Evolutionary conservation across 2,888 invertebrate genomes (phyloP), one percentile per base, ranked within the genome.

Genomic region (Fissipunctia ypsillon): DNA sequence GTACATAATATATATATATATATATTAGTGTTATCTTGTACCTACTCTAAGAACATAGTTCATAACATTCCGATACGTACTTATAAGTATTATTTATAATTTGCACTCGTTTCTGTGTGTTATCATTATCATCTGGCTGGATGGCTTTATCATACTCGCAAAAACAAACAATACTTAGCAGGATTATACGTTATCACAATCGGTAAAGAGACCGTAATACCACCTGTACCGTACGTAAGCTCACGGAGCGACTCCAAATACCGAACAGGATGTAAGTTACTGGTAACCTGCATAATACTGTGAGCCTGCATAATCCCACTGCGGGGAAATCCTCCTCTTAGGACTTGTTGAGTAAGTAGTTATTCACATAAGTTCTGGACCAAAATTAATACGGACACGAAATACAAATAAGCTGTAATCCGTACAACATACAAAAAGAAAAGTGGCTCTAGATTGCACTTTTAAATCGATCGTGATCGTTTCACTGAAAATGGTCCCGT

Each of bases 111-210:
- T 76, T 59, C 45, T 60, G 45, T 35, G 45, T 22, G 25, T 54
- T 60, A 60, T 54, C 41, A 61, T 31, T 76, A 69, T 69, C 69
- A 61, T 60, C 60, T 69, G 60, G 28, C 19, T 50, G 10, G 19
- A 16, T 48, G 25, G 48, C 28, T 61, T 77, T 77, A 70, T 77
- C 75, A 54, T 60, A 48, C 35, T 41, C 10, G 35, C 54, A 54
- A 69, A 76, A 76, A 60, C 76, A 76, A 76, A 75, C 45, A 77
- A 43, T 69, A 61, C 41, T 69, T 68, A 56, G 28, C 38, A 48
- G 54, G 57, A 63, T 80, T 67, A 80, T 48, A 25, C 31, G 54
- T 61, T 77, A 78, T 72, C 76, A 54, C 60, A 65, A 76, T 76
- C 48, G 10, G 48, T 28, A 43, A 35, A 74, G 38, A 75, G 60